Percentiles rank a stretch among this genome's conserved stretches.
phyloP scores from a whole-genome alignment of 2,888 invertebrate genomes.

The Trachelus troglodyta region DNA sequence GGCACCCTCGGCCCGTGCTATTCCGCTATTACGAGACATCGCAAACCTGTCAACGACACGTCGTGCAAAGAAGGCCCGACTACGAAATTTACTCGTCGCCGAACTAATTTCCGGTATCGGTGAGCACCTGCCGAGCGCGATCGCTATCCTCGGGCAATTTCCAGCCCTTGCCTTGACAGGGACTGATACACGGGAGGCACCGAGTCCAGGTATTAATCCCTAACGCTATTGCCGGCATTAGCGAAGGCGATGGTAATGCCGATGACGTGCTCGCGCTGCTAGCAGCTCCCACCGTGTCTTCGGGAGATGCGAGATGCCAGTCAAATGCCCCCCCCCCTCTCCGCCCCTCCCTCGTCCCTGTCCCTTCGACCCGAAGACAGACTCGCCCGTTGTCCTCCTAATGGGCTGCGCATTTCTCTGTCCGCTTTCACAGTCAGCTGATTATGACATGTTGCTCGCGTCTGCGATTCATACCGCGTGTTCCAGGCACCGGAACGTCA shows the following conservation, averaged over 20 bases:
- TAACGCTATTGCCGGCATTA: too few relatives aligned
- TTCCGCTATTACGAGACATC: conserved; percentile 61
- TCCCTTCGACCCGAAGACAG: conserved; percentile 28
- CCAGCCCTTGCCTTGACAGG: too few relatives aligned
- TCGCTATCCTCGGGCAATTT: too few relatives aligned
- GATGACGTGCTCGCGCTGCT: too few relatives aligned
- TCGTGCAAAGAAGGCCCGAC: not conserved
- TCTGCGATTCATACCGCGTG: conserved; percentile 56
- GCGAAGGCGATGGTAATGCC: too few relatives aligned
- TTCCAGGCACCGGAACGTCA: conserved; percentile 61
- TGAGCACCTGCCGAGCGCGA: conserved; percentile 1
- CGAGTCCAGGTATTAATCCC: too few relatives aligned
- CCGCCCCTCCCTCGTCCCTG: not conserved
- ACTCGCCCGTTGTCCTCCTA: conserved; percentile 60
- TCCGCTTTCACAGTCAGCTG: conserved; percentile 64
- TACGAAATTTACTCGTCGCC: conserved; percentile 42
- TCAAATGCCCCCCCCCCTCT: too few relatives aligned
- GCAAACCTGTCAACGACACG: conserved; percentile 61
- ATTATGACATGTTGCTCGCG: conserved; percentile 63
- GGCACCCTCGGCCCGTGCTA: conserved; percentile 29
- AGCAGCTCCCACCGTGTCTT: too few relatives aligned
- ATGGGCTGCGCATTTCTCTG: conserved; percentile 61
- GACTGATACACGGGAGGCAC: too few relatives aligned
- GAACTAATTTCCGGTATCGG: conserved; percentile 13
- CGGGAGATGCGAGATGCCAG: too few relatives aligned